Evolutionary conservation across 2,113 vertebrate genomes (phyloP), one percentile per base, ranked within the genome.

Genomic region (Bufo bufo): DNA sequence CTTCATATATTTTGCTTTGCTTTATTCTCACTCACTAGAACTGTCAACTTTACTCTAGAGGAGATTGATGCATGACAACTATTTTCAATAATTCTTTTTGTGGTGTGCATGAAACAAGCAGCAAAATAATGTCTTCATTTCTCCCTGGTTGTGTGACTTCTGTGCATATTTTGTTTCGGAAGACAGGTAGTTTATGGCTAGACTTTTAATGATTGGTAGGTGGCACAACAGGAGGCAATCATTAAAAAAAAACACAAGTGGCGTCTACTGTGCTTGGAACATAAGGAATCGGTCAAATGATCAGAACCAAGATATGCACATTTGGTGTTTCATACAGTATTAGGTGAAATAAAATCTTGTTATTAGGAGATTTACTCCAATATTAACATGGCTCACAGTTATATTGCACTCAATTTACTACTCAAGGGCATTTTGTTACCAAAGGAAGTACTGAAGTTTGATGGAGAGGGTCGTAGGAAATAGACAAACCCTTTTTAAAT

Each of bases 1-100:
- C 72, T 86, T 86, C 58, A 77, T 63, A 86, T 78, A 78, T 43
- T 86, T 86, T 86, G 75, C 59, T 86, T 86, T 86, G 65, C 77
- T 86, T 63, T 86, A 66, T 79, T 86, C 77, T 65, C 47, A 79
- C 61, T 79, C 74, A 78, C 59, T 79, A 52, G 59, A 86, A 77
- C 85, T 86, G 85, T 79, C 85, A 79, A 79, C 77, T 69, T 79
- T 86, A 79, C 74, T 79, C 77, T 54, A 66, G 85, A 79, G 77
- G 61, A 66, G 59, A 86, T 78, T 86, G 61, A 79, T 86, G 85
- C 45, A 45, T 86, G 85, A 78, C 85, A 86, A 84, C 65, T 86
- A 86, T 66, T 66, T 86, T 79, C 75, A 86, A 86, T 86, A 86
- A 86, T 79, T 86, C 85, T 78, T 79, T 86, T 86, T 86, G 61